phyloP scores from a whole-genome alignment of 2,888 invertebrate genomes.

The Eupithecia subumbrata region DNA sequence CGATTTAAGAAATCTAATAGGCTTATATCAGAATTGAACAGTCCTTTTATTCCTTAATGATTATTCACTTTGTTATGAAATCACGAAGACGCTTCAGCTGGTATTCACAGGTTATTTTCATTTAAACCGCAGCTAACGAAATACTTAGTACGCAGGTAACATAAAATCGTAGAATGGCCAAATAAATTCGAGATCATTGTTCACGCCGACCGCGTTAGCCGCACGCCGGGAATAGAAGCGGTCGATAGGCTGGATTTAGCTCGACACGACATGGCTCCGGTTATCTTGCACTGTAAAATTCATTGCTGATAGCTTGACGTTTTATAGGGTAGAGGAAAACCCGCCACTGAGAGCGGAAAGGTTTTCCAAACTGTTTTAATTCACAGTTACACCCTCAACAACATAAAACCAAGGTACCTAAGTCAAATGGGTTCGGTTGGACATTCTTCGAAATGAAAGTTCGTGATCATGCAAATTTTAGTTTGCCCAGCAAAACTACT shows the following conservation, averaged over 20 bases:
- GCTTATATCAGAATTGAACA: not conserved
- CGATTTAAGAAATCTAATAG: not conserved
- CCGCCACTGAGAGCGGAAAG: not conserved
- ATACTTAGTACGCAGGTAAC: not conserved
- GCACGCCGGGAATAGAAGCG: slow-evolving; percentile 31
- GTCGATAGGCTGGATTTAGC: slow-evolving; percentile 41
- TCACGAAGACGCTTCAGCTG: not conserved
- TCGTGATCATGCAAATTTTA: not conserved
- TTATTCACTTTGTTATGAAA: not conserved
- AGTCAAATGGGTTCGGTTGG: not conserved
- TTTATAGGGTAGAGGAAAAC: slow-evolving; percentile 14
- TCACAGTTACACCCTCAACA: not conserved
- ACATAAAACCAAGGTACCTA: not conserved
- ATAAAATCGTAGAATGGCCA: slow-evolving; percentile 30
- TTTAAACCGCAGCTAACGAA: not conserved
- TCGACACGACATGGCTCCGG: slow-evolving; percentile 27
- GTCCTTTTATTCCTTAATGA: not conserved
- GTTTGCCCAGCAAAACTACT: not conserved
- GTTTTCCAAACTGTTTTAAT: not conserved
- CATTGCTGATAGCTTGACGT: slow-evolving; percentile 35
- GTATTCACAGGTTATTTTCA: not conserved
- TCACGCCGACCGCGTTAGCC: slow-evolving; percentile 24
- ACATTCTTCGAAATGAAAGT: not conserved
- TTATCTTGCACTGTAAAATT: slow-evolving; percentile 36
- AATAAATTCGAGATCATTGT: slow-evolving; percentile 40